Base-by-base conservation (phyloP, 2,888 invertebrate species). In the Conus canariensis region DNA sequence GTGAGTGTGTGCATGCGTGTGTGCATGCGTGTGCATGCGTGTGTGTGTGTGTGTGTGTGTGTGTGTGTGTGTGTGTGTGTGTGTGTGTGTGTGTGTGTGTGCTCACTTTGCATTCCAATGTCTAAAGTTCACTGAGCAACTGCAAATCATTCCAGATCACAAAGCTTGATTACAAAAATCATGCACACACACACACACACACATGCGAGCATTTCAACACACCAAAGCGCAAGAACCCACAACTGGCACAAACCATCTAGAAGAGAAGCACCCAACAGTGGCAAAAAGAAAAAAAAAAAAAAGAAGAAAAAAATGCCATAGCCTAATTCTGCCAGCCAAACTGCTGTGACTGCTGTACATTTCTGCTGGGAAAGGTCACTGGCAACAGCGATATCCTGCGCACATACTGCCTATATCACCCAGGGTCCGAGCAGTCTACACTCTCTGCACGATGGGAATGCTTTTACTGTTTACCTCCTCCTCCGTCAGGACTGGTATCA, bases 21-120 rank as follows among this genome's bases (percentile, higher is more conserved):
- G 85, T 85, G 85, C 12, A 30, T 85, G 60, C 12, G 85, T 85
- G 60, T 30, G 85, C 64, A 9, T 25, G 60, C 30, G 85, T 64
- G 64, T 64, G 85, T 30, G 64, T 85, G 85, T 16, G 30, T 30
- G 30, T 30, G 85, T 64, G 25, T 16, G 85, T 64, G 25, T 16
- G 60, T 64, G 64, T 64, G 85, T 85, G 30, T 14, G 64, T 64
- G 25, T 30, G 60, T 85, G 25, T 64, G 85, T 85, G 85, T 30
- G 30, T n/a, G n/a, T 19, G 64, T 85, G 64, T 77, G 77, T 77
- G 70, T 70, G 70, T 77, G 77, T 77, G 77, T 30, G 0, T 77
- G 25, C 16, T 45, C 45, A 45, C 3, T 45, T 45, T 45, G 45
- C 45, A n/a, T 4, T 45, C 3, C 45, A 45, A 45, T 45, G 45